Conservation (phyloP, 1,140 invertebrate genomes). For the Chironomus tepperi region DNA sequence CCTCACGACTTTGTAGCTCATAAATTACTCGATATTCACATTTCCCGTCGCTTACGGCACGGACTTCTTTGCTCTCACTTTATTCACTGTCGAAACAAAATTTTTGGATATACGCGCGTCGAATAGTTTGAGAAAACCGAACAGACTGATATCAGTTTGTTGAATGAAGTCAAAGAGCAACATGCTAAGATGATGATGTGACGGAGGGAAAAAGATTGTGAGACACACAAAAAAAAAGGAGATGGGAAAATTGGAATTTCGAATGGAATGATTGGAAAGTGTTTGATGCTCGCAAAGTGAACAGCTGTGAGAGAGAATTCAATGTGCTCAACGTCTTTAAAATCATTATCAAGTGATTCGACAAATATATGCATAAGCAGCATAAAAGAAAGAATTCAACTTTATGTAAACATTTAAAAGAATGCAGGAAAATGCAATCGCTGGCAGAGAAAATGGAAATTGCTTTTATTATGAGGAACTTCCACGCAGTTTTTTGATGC, state of each 20-base stretch:
- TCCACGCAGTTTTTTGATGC: too few species aligned
- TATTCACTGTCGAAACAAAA: not conserved
- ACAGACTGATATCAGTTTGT: not conserved
- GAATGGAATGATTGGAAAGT: not conserved
- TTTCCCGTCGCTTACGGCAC: not conserved
- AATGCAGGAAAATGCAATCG: not conserved
- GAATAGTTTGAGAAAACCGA: not conserved
- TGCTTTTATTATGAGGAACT: too few species aligned
- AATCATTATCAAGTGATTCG: constrained; percentile 2
- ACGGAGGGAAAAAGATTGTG: not conserved
- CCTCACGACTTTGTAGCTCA: not conserved
- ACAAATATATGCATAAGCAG: not conserved
- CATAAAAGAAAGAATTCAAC: not conserved
- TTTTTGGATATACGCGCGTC: not conserved
- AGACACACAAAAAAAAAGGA: too few species aligned
- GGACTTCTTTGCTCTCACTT: too few species aligned
- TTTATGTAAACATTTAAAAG: not conserved
- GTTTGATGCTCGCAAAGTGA: not conserved
- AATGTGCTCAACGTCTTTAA: not conserved
- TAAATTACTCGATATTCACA: not conserved
- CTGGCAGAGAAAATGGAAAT: not conserved
- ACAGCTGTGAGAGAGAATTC: not conserved
- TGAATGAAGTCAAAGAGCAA: constrained; percentile 12
- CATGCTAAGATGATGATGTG: constrained; percentile 7
- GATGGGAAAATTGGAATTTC: constrained; percentile 2